Evolutionary conservation across 2,113 vertebrate species (phyloP), one percentile per base, ranked within the genome.

Genomic region (Cyprinodon tularosa): DNA sequence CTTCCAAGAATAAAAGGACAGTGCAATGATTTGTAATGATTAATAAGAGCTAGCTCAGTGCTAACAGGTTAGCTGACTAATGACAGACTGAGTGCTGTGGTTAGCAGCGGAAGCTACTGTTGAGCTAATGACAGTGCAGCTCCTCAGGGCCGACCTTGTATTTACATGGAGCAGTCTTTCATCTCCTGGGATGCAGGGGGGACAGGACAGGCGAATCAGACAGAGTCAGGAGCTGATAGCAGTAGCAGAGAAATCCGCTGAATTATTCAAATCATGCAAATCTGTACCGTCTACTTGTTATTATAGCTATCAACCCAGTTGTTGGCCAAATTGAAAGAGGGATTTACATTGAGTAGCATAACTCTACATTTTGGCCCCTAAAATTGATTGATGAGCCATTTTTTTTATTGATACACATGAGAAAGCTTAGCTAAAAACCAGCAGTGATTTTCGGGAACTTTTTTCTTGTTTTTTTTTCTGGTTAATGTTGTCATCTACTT

Each of bases 121-220:
- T 83, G 75, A 76, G 85, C 68, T 93, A 93, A 93, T 93, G 85
- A 92, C 84, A 91, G 92, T 90, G 88, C 75, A 71, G 77, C 57
- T 50, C 82, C 84, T 83, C 86, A 85, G 88, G 79, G 38, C 88
- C 92, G 91, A 92, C 87, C 90, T 87, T 90, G 84, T 92, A 91
- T 92, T 93, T 92, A 92, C 91, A 81, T 66, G 10, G 66, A 68
- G 78, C 72, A 74, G 79, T 82, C 91, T 93, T 90, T 93, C 80
- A 93, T 92, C 86, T 83, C 72, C 29, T 0, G 59, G 66, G 75
- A 74, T 61, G 69, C 86, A 76, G 81, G 77, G 74, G 36, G 72
- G 77, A 84, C 78, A 84, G 68, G 78, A 64, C 61, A 71, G 74
- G 83, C 81, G 3, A 76, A 84, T 86, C 78, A 88, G 74, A 83